These are phyloP conservation scores for Rhabdomys pumilio DNA, from an alignment of 2,797 vertebrate genomes.

Conservation along the genomic window DNA sequence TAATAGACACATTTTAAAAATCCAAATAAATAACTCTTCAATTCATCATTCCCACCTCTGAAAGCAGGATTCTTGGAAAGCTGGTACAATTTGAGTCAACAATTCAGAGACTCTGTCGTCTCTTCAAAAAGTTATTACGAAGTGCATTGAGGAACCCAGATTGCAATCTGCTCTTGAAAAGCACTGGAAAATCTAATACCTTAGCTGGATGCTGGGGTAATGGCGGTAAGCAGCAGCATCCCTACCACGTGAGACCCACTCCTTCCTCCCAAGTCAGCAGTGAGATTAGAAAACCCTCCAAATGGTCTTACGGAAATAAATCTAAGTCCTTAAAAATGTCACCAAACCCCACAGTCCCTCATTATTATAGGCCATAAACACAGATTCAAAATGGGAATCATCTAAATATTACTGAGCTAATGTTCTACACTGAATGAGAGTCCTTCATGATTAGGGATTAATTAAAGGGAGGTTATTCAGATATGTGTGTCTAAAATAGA, in stretches of 20 bases:
- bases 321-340: slow-evolving; percentile 87
- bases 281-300: slow-evolving; percentile 83
- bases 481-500: slow-evolving; percentile 76
- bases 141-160: slow-evolving; percentile 62
- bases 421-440: slow-evolving; percentile 86
- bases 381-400: slow-evolving; percentile 87
- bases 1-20: slow-evolving; percentile 72
- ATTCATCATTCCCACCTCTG: slow-evolving; percentile 70
- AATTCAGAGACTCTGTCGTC: slow-evolving; percentile 59
- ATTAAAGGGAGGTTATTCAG: slow-evolving; percentile 86
- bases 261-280: slow-evolving; percentile 76
- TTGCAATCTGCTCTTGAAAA: slow-evolving; percentile 58
- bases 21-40: slow-evolving; percentile 71
- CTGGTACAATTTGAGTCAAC: slow-evolving; percentile 69
- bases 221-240: slow-evolving; percentile 45
- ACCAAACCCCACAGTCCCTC: slow-evolving; percentile 81
- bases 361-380: slow-evolving; percentile 88
- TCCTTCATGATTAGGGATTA: slow-evolving; percentile 85
- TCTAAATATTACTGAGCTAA: slow-evolving; percentile 86
- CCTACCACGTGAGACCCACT: slow-evolving; percentile 66
- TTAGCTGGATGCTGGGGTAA: slow-evolving; percentile 74
- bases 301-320: slow-evolving; percentile 85
- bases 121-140: slow-evolving; percentile 76
- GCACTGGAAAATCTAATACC: slow-evolving; percentile 68
- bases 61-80: slow-evolving; percentile 74